Evolutionary conservation across 2,888 invertebrate genomes (phyloP).

Genomic region (Pristionchus maxplancki): DNA sequence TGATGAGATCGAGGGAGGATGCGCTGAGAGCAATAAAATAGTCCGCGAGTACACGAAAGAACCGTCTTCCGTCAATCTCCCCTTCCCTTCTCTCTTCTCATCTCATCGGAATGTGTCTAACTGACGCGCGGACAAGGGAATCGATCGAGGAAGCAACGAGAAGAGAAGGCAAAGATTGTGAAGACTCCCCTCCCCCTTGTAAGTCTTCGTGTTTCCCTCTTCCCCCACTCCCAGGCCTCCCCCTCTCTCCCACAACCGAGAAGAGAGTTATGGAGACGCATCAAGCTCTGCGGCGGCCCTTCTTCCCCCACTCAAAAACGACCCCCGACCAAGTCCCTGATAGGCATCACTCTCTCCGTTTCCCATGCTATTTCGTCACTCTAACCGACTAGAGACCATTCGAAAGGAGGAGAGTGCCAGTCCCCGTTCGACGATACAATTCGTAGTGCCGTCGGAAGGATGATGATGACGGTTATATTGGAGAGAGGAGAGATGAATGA

Average conservation of each 20-base stretch:
- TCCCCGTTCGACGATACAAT: not conserved
- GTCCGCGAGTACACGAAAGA: not conserved
- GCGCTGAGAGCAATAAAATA: not conserved
- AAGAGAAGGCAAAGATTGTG: conserved; percentile 38
- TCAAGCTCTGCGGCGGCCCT: not conserved
- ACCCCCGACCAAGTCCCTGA: not conserved
- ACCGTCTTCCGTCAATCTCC: not conserved
- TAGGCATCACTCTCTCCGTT: not conserved
- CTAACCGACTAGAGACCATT: too few relatives aligned
- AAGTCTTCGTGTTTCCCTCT: conserved; percentile 35
- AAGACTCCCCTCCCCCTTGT: conserved; percentile 22
- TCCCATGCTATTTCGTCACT: not conserved
- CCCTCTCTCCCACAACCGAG: not conserved
- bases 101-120: not conserved
- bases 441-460: not conserved
- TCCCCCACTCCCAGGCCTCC: not conserved
- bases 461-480: conserved; percentile 15
- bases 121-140: not conserved
- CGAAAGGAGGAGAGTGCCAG: not conserved
- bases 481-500: conserved; percentile 17
- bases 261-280: not conserved
- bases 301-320: not conserved
- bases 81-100: not conserved
- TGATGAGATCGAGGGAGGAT: not conserved
- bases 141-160: conserved; percentile 1